phyloP scores from a whole-genome alignment of 2,888 invertebrate species.

The Frankliniella fusca region DNA sequence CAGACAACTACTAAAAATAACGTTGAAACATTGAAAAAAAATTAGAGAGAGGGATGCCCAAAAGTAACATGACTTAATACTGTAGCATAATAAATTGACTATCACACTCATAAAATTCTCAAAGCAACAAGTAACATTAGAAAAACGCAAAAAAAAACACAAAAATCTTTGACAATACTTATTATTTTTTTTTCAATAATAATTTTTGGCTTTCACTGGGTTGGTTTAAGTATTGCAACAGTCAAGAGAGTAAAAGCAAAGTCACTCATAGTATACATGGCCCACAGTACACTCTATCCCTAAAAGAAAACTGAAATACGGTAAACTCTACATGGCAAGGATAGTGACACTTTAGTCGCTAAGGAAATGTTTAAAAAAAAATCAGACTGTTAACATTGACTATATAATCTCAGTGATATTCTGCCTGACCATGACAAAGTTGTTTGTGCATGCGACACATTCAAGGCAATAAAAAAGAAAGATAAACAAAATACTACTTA shows the following conservation, averaged over 20 bases:
- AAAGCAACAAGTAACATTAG: no score
- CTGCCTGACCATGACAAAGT: not conserved
- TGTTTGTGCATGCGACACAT: slow-evolving; percentile 5
- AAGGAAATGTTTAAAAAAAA: not conserved
- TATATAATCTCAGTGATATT: not conserved
- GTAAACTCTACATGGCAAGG: slow-evolving; percentile 20
- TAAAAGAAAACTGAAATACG: not conserved
- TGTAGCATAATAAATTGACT: not conserved
- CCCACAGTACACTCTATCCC: slow-evolving; percentile 3
- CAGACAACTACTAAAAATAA: no score
- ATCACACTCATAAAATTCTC: not conserved
- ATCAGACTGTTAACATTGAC: not conserved
- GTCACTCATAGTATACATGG: not conserved
- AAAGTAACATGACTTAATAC: no score
- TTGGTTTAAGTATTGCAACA: not conserved
- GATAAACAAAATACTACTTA: not conserved
- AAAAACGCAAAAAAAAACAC: no score
- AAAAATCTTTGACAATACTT: no score
- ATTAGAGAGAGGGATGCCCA: no score
- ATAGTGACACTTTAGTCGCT: not conserved
- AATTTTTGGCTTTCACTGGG: not conserved
- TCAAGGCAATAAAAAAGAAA: not conserved
- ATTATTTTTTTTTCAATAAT: no score
- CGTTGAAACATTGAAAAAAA: no score
- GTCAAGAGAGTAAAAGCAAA: not conserved